Base-by-base conservation (phyloP, 2,797 vertebrate species). In the Halcyon badia region DNA sequence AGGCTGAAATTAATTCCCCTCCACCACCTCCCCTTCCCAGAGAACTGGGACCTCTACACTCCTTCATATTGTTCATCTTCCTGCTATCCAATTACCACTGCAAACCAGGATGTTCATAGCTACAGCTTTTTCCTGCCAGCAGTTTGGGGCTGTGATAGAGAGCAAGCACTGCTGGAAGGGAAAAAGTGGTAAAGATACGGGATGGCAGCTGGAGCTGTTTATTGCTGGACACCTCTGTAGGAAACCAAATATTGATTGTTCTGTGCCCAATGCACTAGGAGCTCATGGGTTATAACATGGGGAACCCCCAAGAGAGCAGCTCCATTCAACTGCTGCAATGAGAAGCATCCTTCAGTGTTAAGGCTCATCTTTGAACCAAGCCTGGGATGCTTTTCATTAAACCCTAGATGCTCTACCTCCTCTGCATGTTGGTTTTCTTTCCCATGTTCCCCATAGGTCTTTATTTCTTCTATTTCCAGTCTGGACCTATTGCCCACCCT, bases 11-110 rank as follows among this genome's bases (percentile, higher is more conserved):
- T 26, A 49, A 58, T 48, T 83, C 3, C 21, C 10, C 14, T 93
- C 28, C 14, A 31, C 19, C 14, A 49, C 18, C 18, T 73, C 31
- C n/a, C 5, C n/a, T 76, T 83, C 72, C 51, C 18, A 22, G n/a
- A 48, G 22, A 61, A 52, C 3, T 5, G 18, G 28, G 37, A 77
- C 13, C 20, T 46, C 26, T 39, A 3, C 3, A 4, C 16, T 41
- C 83, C 20, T 52, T 37, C 37, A 6, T 46, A 10, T 6, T 56
- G 17, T 56, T 61, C 25, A 3, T 77, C 68, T 30, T 44, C 3
- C 25, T 76, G 64, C 44, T 42, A 11, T 22, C n/a, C 44, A 41
- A 2, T 28, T 51, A 16, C 1, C 1, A 19, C 1, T 5, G 20
- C n/a, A 35, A 9, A 4, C 14, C 30, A 39, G 41, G n/a, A 22